phyloP scores from a whole-genome alignment of 2,797 vertebrate genomes.

The Myotis planiceps region DNA sequence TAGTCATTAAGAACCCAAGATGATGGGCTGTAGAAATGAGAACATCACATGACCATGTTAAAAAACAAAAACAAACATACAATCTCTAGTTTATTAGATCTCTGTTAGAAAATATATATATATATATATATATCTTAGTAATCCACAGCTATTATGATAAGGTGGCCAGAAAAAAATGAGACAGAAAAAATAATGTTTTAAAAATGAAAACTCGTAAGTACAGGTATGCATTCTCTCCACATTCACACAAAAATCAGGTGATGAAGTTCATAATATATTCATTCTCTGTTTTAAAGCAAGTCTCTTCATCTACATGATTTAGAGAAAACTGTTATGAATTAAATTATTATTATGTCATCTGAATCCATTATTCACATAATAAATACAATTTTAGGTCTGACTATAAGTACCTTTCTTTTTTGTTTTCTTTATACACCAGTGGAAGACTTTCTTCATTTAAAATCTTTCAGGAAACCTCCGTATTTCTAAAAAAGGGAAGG shows the following conservation, averaged over 20 bases:
- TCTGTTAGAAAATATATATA: background rate
- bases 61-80: background rate
- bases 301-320: background rate
- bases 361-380: background rate
- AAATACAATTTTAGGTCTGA: constrained; percentile 22
- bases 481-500: background rate
- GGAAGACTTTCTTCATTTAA: constrained; percentile 23
- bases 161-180: background rate
- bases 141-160: background rate
- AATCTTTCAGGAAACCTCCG: background rate
- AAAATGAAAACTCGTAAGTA: background rate
- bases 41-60: background rate
- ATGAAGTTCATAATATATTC: background rate
- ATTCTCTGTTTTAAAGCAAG: constrained; percentile 14
- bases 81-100: background rate
- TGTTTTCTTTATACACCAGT: background rate
- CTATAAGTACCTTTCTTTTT: background rate
- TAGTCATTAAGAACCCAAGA: background rate
- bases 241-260: background rate
- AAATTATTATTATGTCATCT: constrained; percentile 31
- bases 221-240: background rate
- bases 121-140: background rate
- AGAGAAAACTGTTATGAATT: background rate
- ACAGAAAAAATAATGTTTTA: background rate
- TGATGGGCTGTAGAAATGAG: background rate